Evolutionary conservation across 1,140 invertebrate species (phyloP).

Genomic region (Penaeus japonicus): DNA sequence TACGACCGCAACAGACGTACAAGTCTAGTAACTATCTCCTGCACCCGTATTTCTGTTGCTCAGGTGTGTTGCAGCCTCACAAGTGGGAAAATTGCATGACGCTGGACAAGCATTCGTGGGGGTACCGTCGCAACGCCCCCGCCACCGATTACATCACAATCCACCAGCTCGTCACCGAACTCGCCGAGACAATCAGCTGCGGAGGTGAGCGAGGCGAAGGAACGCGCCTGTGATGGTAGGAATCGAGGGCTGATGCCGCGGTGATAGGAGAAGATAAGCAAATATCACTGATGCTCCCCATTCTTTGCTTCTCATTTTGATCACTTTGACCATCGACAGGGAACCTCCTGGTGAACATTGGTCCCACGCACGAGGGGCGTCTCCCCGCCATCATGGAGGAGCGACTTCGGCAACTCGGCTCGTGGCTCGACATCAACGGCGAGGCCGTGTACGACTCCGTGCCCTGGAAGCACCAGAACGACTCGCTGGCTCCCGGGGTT

Average conservation of each 20-base stretch:
- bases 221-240: too few relatives aligned
- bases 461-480: slow-evolving; percentile 85
- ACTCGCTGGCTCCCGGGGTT: slow-evolving; percentile 74
- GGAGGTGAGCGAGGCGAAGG: slow-evolving; percentile 70
- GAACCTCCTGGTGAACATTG: slow-evolving; percentile 89
- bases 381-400: slow-evolving; percentile 82
- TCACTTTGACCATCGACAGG: slow-evolving; percentile 64
- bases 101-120: slow-evolving; percentile 88
- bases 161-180: slow-evolving; percentile 75
- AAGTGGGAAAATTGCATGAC: slow-evolving; percentile 96
- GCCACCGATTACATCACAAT: slow-evolving; percentile 78
- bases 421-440: slow-evolving; percentile 73
- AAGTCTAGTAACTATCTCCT: too few relatives aligned
- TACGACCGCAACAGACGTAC: too few relatives aligned
- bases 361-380: slow-evolving; percentile 87
- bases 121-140: slow-evolving; percentile 78
- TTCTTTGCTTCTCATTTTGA: too few relatives aligned
- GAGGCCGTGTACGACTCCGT: slow-evolving; percentile 84
- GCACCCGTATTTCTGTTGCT: neutral
- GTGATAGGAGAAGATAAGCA: too few relatives aligned
- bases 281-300: too few relatives aligned
- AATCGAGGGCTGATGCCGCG: too few relatives aligned
- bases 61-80: slow-evolving; percentile 74
- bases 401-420: neutral
- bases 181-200: slow-evolving; percentile 84